A percentile compares a stretch with the other conserved stretches of the same genome.
Conservation (phyloP, 2,797 vertebrate genomes). For the Neoniphon sammara region DNA sequence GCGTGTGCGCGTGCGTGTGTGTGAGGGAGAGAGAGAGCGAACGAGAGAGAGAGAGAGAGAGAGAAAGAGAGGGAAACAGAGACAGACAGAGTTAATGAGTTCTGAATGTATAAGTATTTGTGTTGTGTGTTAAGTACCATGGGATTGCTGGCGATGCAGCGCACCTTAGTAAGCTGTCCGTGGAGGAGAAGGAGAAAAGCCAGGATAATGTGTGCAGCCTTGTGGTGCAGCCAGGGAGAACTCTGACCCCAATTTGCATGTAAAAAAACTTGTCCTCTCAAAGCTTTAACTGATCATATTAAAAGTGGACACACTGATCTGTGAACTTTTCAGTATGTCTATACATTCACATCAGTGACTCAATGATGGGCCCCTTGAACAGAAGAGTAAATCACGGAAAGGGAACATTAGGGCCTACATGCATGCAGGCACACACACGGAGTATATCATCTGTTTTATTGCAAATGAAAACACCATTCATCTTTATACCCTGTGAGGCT, state of each 20-base stretch:
- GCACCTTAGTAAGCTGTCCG: constrained; percentile 46
- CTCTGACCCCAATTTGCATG: neutral
- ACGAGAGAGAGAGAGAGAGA: constrained; percentile 30
- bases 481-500: constrained; percentile 50
- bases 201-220: neutral
- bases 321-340: constrained; percentile 26
- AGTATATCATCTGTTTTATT: constrained; percentile 33
- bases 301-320: constrained; percentile 1
- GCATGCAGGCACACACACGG: neutral
- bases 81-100: constrained; percentile 68
- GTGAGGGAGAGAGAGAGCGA: constrained; percentile 18
- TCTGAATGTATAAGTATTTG: constrained; percentile 69
- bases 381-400: constrained; percentile 44
- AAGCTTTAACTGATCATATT: neutral
- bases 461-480: constrained; percentile 51
- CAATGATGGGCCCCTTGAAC: constrained; percentile 25
- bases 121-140: constrained; percentile 53
- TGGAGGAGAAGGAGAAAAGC: constrained; percentile 19
- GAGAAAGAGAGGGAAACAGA: constrained; percentile 45
- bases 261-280: neutral
- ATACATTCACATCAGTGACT: constrained; percentile 27
- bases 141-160: constrained; percentile 23
- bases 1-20: constrained; percentile 16
- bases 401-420: constrained; percentile 20
- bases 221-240: neutral